A percentile compares a stretch with the other conserved stretches of the same genome.
These are phyloP conservation scores for Amitus sp. DNA, from an alignment of 2,888 invertebrate species.

Conservation along the genomic window DNA sequence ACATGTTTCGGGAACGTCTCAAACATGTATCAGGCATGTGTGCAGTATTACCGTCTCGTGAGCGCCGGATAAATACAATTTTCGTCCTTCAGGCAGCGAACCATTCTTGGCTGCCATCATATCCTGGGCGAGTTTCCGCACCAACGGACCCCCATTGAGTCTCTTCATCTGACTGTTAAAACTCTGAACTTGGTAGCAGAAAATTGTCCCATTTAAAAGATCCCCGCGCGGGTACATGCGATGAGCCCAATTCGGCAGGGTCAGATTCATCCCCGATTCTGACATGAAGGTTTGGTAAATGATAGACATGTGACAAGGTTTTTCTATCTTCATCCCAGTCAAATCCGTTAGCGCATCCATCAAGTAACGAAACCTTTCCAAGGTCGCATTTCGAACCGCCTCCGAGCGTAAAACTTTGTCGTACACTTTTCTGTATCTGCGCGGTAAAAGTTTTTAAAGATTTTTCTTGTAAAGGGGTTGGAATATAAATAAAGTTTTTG, in stretches of 20 bases:
- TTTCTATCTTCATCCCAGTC: conserved; percentile 22
- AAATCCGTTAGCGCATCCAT: conserved; percentile 16
- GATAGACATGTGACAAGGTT: conserved; percentile 15
- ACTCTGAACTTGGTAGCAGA: conserved; percentile 69
- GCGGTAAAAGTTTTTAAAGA: no score
- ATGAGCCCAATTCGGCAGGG: conserved; percentile 68
- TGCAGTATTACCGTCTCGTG: no score
- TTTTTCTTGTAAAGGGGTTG: no score
- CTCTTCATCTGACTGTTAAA: conserved; percentile 67
- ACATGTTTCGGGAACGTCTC: no score
- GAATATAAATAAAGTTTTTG: no score
- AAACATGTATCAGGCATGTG: no score
- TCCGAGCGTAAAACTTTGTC: conserved; percentile 6
- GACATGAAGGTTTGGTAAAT: conserved; percentile 48
- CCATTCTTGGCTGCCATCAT: conserved; percentile 58
- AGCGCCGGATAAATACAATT: conserved; percentile 68
- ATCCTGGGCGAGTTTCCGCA: conserved; percentile 68
- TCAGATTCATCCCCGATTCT: conserved; percentile 68
- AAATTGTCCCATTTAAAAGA: conserved; percentile 65
- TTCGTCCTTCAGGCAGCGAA: conserved; percentile 60
- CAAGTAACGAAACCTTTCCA: conserved; percentile 7
- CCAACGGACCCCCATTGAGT: conserved; percentile 67
- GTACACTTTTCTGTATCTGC: no score
- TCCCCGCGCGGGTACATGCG: conserved; percentile 65
- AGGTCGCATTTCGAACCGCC: conserved; percentile 2